Conservation (phyloP, 2,797 vertebrate species). For the Darevskia nairensis region DNA sequence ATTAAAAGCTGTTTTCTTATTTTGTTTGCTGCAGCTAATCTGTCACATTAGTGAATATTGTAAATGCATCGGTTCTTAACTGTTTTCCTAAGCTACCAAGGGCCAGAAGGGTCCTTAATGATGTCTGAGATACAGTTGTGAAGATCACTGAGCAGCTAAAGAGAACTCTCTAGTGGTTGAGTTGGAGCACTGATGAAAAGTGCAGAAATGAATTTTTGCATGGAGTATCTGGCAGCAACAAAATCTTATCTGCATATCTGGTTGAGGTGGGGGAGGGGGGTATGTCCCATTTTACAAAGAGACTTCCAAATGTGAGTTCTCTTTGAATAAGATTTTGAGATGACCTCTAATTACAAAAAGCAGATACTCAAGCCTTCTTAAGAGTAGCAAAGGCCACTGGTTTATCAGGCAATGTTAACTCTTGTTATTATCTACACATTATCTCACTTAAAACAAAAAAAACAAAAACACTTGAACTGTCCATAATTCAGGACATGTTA, state of each 20-base stretch:
- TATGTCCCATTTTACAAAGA: neutral
- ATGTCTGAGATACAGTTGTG: neutral
- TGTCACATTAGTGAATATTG: neutral
- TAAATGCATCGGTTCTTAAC: conserved; percentile 2
- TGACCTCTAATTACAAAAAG: neutral
- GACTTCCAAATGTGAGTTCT: neutral
- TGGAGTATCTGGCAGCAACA: neutral
- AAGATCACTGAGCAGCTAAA: conserved; percentile 55
- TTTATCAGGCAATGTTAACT: neutral
- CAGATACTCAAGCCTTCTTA: neutral
- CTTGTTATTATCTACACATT: neutral
- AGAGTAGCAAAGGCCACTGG: neutral
- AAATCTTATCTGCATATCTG: neutral
- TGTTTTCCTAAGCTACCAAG: neutral
- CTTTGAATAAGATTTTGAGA: neutral
- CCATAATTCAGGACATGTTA: too few species aligned
- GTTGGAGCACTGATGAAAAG: conserved; percentile 45
- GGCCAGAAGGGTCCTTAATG: rapidly evolving
- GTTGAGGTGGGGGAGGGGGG: neutral
- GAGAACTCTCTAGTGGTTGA: conserved; percentile 65
- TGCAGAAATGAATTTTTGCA: neutral
- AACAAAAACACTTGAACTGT: too few species aligned
- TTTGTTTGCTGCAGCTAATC: conserved; percentile 1
- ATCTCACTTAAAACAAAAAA: too few species aligned
- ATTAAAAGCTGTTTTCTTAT: conserved; percentile 10